A percentile compares a stretch with the other conserved stretches of the same genome.
phyloP scores from a whole-genome alignment of 2,888 invertebrate species.

The Ramazzottius varieornatus region DNA sequence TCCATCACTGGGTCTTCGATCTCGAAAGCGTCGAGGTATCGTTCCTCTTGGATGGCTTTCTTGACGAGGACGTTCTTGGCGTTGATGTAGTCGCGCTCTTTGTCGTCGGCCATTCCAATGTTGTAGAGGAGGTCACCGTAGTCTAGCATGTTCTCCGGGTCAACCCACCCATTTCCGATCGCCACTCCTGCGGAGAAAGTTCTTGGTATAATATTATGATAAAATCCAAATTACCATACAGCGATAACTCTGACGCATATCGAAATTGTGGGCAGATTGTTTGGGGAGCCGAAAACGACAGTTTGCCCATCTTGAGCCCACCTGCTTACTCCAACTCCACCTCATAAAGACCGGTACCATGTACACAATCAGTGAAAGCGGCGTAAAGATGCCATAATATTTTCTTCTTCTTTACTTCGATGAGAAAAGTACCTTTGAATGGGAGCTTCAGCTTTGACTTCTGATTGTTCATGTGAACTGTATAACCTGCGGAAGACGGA shows the following conservation, averaged over 20 bases:
- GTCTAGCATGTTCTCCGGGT: slow-evolving; percentile 17
- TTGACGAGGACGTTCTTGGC: slow-evolving; percentile 12
- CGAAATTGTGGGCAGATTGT: background rate
- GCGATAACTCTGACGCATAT: background rate
- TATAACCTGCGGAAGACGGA: no score
- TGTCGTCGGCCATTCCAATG: slow-evolving; percentile 19
- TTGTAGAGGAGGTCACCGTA: slow-evolving; percentile 24
- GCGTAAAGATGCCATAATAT: no score
- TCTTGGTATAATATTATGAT: no score
- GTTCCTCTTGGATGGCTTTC: slow-evolving; percentile 30
- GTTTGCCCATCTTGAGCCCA: no score
- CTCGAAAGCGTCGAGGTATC: slow-evolving; percentile 42
- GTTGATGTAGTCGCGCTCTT: slow-evolving; percentile 15
- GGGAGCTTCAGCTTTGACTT: background rate
- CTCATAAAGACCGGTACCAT: no score
- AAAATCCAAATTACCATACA: background rate
- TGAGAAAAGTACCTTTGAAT: background rate
- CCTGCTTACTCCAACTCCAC: no score
- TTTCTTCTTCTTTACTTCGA: no score
- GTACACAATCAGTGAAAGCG: no score
- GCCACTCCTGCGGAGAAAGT: slow-evolving; percentile 15
- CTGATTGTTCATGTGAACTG: slow-evolving; percentile 13
- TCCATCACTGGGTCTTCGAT: slow-evolving; percentile 18
- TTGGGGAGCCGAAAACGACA: no score
- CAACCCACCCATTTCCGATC: slow-evolving; percentile 20